A percentile compares a stretch with the other conserved stretches of the same genome.
Conservation (phyloP, 2,797 vertebrate genomes). For the Spondyliosoma cantharus region DNA sequence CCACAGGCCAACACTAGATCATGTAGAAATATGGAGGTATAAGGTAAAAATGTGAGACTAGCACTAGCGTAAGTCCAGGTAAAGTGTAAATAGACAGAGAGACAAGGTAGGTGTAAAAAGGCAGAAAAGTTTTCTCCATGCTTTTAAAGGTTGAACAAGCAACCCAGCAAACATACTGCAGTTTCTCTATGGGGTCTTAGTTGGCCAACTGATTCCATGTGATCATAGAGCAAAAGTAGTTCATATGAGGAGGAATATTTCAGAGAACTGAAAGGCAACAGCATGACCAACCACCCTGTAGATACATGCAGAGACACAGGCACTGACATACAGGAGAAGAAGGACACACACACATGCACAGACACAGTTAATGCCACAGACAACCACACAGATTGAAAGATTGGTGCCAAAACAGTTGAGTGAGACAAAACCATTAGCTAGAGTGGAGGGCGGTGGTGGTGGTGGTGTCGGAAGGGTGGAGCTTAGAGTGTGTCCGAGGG, state of each 20-base stretch:
- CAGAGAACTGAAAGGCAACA: background rate
- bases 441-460: background rate
- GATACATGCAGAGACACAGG: background rate
- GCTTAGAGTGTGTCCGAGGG: slow-evolving; percentile 15
- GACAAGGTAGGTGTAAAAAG: background rate
- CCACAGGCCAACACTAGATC: background rate
- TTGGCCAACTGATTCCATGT: background rate
- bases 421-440: slow-evolving; percentile 34
- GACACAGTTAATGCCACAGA: background rate
- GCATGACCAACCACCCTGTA: background rate
- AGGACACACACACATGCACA: too few species aligned
- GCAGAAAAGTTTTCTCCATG: background rate
- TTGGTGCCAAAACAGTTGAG: slow-evolving; percentile 36
- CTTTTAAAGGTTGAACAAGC: background rate
- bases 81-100: background rate
- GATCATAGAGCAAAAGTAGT: background rate
- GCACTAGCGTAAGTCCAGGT: background rate
- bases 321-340: background rate
- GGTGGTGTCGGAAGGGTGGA: slow-evolving; percentile 9
- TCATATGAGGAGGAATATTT: background rate
- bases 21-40: background rate
- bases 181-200: background rate
- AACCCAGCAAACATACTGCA: background rate
- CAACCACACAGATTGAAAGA: slow-evolving; percentile 41
- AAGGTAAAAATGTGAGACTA: background rate